Conservation (phyloP, 2,888 invertebrate genomes). For the Athrips mouffetella region DNA sequence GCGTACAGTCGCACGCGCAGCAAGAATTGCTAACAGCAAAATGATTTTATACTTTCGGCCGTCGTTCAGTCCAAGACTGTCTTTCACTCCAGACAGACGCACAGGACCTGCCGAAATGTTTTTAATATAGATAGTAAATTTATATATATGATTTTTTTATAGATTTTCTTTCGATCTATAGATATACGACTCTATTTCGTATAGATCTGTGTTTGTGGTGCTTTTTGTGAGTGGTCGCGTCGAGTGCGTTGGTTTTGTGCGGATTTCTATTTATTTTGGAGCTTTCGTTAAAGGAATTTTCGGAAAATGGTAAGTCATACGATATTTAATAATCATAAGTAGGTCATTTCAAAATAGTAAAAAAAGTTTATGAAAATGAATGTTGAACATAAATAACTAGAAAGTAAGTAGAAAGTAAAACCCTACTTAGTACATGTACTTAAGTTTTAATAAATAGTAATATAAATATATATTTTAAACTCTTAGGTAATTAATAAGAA, state of each 20-base stretch:
- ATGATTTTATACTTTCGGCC: slow-evolving; percentile 51
- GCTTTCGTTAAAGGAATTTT: slow-evolving; percentile 33
- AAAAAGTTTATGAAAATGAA: not conserved
- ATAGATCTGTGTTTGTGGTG: slow-evolving; percentile 26
- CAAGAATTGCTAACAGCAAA: slow-evolving; percentile 55
- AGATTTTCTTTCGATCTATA: not conserved
- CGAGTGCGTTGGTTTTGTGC: slow-evolving; percentile 34
- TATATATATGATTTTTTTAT: slow-evolving; percentile 28
- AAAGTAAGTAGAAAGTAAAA: slow-evolving; percentile 11
- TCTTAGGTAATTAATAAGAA: no score
- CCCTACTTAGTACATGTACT: no score
- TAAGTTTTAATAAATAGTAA: no score
- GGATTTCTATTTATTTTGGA: slow-evolving; percentile 30
- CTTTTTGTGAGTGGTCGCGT: slow-evolving; percentile 26
- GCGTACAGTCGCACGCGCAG: slow-evolving; percentile 56
- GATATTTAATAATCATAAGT: not conserved
- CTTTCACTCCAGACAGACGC: slow-evolving; percentile 64
- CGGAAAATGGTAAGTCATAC: slow-evolving; percentile 60
- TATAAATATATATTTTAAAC: no score
- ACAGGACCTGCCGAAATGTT: slow-evolving; percentile 48
- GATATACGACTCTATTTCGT: not conserved
- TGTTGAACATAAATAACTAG: not conserved
- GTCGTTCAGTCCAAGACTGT: slow-evolving; percentile 69
- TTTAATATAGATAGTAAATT: slow-evolving; percentile 25
- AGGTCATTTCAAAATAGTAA: not conserved